Percentiles rank a stretch among this genome's conserved stretches.
phyloP scores from a whole-genome alignment of 2,113 vertebrate genomes.

The Thunnus thynnus region DNA sequence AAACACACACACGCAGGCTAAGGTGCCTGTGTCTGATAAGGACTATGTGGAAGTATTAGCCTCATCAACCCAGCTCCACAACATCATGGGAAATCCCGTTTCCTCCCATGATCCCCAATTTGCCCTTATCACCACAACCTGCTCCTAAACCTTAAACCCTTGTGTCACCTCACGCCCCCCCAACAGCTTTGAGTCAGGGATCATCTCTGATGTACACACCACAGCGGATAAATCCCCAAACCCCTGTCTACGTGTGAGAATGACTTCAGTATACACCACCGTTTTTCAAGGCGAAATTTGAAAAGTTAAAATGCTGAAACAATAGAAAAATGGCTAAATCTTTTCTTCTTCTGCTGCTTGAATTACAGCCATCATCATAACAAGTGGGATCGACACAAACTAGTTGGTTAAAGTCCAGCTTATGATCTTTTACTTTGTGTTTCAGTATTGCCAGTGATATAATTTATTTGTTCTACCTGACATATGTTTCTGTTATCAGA shows the following conservation, averaged over 20 bases:
- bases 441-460: neutral
- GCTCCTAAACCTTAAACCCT: constrained; percentile 67
- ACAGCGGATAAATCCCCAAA: constrained; percentile 31
- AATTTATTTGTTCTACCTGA: too few species aligned
- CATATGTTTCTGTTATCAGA: too few species aligned
- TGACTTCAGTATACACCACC: neutral
- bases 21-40: constrained; percentile 76
- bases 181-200: constrained; percentile 58
- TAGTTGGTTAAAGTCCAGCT: too few species aligned
- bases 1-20: constrained; percentile 12
- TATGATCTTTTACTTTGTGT: neutral
- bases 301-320: neutral
- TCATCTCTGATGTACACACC: constrained; percentile 50
- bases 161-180: constrained; percentile 39
- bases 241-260: neutral
- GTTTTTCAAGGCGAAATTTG: neutral
- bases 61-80: constrained; percentile 42
- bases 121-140: constrained; percentile 64
- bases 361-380: neutral
- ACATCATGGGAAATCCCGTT: constrained; percentile 62
- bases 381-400: too few species aligned
- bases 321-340: neutral
- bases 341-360: neutral
- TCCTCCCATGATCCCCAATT: constrained; percentile 62
- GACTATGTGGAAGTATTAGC: constrained; percentile 52